Base-by-base conservation (phyloP, 2,888 invertebrate genomes). In the Neoscelio sp. region DNA sequence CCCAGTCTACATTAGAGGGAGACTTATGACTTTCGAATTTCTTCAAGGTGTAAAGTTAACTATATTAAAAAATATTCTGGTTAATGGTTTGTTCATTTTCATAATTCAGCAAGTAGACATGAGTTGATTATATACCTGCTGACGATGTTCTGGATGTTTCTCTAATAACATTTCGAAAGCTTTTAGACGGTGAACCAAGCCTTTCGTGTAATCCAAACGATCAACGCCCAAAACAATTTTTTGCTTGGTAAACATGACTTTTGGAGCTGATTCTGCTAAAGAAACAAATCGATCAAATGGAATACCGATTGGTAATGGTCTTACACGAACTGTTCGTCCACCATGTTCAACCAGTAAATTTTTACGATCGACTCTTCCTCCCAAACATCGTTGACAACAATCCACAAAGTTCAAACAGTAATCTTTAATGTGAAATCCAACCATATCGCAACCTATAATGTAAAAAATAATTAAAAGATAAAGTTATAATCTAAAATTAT, bases 401-500 rank as follows among this genome's bases (percentile, higher is more conserved):
- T 97, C 97, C 28, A 97, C 96, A 87, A 97, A 97, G 91, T 97
- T 97, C 77, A 97, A 91, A 86, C 97, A 97, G 89, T 97, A 97
- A 88, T 97, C 97, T 81, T 95, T 95, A 84, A 97, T 97, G 89
- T 97, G 97, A 89, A 97, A 97, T 33, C 97, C 97, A 42, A 98
- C 97, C 95, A 98, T 95, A 87, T 98, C 98, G 90, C 97, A 97
- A 83, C 96, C 95, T 94, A 89, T 8, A 38, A 73, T 17, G 10
- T 70, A 50, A 6, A 18, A 40, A 23, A 33, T 13, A 35, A 35
- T n/a, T n/a, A 10, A 35, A 35, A 35, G 2, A 35, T 35, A 7
- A 35, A 3, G 10, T 7, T 4, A 4, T 7, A 3, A n/a, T n/a
- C n/a, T n/a, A n/a, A n/a, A n/a, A n/a, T n/a, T n/a, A n/a, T n/a